phyloP scores from a whole-genome alignment of 1,140 invertebrate species.

The Drosophila tani region DNA sequence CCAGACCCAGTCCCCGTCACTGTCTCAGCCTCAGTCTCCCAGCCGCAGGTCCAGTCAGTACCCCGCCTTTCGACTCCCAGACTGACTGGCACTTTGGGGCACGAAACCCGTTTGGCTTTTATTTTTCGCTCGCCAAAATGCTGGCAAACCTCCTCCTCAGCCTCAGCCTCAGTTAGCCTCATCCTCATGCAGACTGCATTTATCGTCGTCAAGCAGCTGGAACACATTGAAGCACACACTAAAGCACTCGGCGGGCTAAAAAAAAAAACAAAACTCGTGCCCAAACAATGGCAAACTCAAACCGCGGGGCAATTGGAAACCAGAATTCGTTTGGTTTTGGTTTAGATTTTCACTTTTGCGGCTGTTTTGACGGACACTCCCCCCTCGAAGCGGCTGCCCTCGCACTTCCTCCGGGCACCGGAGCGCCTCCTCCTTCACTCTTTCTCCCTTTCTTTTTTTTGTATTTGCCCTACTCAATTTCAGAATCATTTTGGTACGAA shows the following conservation, averaged over 20 bases:
- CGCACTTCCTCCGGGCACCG: conserved; percentile 3
- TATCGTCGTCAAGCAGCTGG: conserved; percentile 78
- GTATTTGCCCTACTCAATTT: conserved; percentile 40
- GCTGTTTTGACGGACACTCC: conserved; percentile 61
- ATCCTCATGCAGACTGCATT: conserved; percentile 31
- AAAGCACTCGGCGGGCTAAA: background rate
- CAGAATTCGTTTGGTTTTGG: conserved; percentile 79
- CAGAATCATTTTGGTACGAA: background rate
- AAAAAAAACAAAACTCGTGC: conserved; percentile 45
- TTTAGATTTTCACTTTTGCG: conserved; percentile 82
- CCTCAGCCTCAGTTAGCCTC: background rate
- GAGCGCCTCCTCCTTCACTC: conserved; percentile 3
- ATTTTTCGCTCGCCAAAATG: conserved; percentile 45
- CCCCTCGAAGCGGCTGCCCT: conserved; percentile 3
- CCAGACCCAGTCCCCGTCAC: conserved; percentile 36
- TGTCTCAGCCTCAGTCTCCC: conserved; percentile 9
- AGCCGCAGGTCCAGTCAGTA: conserved; percentile 22
- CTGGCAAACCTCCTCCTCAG: conserved; percentile 23
- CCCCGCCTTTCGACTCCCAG: conserved; percentile 33
- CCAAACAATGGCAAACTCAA: conserved; percentile 77
- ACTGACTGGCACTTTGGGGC: conserved; percentile 67
- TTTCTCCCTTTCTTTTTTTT: conserved; percentile 21
- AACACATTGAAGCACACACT: conserved; percentile 57
- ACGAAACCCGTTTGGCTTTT: conserved; percentile 64
- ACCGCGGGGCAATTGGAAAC: conserved; percentile 81